phyloP scores from a whole-genome alignment of 1,140 invertebrate species.

The Drosophila littoralis region DNA sequence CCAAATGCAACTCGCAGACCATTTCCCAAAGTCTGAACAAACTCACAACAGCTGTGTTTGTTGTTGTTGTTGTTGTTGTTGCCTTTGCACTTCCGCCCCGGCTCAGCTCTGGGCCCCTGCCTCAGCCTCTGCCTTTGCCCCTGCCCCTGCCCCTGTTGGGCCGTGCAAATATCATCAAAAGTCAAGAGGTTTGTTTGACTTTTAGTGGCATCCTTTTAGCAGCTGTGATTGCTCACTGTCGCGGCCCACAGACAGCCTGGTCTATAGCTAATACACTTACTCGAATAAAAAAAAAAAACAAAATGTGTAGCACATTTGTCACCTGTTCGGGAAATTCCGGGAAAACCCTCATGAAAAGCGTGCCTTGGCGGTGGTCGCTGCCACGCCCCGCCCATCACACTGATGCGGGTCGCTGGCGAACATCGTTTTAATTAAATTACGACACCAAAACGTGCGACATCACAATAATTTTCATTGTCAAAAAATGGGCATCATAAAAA shows the following conservation, averaged over 20 bases:
- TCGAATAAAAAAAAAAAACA: not conserved
- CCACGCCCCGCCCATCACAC: not conserved
- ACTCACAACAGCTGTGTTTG: constrained; percentile 35
- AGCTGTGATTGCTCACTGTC: constrained; percentile 56
- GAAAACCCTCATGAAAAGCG: constrained; percentile 70
- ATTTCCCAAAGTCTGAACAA: constrained; percentile 30
- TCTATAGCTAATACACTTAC: constrained; percentile 38
- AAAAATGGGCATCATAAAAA: constrained; percentile 77
- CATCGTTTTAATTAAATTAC: constrained; percentile 81
- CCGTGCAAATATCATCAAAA: constrained; percentile 58
- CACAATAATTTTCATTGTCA: constrained; percentile 82
- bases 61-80: constrained; percentile 12
- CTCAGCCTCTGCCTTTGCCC: constrained; percentile 29
- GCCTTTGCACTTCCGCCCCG: constrained; percentile 44
- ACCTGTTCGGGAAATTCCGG: constrained; percentile 74
- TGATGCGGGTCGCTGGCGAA: constrained; percentile 71
- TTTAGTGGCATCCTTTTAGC: constrained; percentile 48
- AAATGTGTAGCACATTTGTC: constrained; percentile 56
- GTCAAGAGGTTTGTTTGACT: constrained; percentile 73
- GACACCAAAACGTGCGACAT: constrained; percentile 79
- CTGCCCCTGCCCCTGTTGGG: not conserved
- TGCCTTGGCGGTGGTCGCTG: constrained; percentile 37
- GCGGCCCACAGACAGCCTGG: too few species aligned
- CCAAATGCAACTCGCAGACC: constrained; percentile 37
- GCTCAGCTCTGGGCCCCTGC: not conserved